phyloP scores from a whole-genome alignment of 2,797 vertebrate species.

The Myotis vivesi region DNA sequence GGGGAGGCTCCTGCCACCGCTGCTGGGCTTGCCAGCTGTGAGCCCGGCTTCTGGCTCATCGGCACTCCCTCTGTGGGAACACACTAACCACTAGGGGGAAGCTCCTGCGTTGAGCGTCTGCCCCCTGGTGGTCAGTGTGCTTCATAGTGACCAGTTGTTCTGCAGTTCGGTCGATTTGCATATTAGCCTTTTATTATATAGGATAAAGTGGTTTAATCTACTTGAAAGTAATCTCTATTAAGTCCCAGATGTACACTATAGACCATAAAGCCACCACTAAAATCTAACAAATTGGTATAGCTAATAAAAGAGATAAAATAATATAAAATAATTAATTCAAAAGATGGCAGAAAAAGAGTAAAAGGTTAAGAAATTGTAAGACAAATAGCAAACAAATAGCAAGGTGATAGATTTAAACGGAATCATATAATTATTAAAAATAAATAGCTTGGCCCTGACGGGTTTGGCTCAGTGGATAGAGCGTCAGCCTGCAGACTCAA shows the following conservation, averaged over 20 bases:
- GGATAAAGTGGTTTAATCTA: background rate
- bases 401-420: background rate
- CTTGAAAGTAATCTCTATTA: background rate
- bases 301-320: background rate
- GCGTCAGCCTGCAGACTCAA: no score
- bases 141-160: no score
- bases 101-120: no score
- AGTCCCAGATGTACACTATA: background rate
- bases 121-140: no score
- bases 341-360: background rate
- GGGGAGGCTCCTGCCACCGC: no score
- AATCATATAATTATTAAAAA: background rate
- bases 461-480: no score
- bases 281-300: background rate
- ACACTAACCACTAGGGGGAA: no score
- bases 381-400: background rate
- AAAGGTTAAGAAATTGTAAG: background rate
- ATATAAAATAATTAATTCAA: background rate
- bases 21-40: no score
- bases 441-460: background rate
- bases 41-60: no score
- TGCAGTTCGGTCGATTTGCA: no score
- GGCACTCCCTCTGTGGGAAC: no score
- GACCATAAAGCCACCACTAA: background rate
- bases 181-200: no score